Evolutionary conservation across 2,888 invertebrate genomes (phyloP), one percentile per base, ranked within the genome.

Genomic region (Aleiodes leptofemur): DNA sequence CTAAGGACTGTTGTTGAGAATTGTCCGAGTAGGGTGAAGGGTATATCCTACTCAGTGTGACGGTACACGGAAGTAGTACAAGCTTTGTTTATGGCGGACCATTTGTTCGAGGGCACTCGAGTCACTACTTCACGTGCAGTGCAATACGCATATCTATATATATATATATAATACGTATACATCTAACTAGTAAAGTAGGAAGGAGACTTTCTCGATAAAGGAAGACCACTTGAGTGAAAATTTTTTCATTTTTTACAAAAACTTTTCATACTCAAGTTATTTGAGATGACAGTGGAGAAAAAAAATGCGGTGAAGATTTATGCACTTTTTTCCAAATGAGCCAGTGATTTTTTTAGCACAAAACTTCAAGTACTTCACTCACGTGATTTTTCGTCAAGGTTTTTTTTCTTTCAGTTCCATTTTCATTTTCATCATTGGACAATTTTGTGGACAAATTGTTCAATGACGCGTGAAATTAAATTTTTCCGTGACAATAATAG

Each of bases 31-130:
- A 64, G 64, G 64, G 64, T 64, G 51, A 68, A 68, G 51, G 51
- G 68, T 51, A 51, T 68, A 68, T 68, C 61, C 64, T 43, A 53
- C 43, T 29, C 23, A 43, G 43, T 38, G 53, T 16, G 55, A 23
- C 29, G 29, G 51, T 64, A 53, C 53, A 61, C 61, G 64, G 53
- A 72, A 72, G 79, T 79, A 79, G 78, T 79, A 80, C 77, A 78
- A 82, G 78, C 80, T 78, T 81, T 81, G 82, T 82, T 82, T 81
- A 82, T 79, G 78, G 76, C 76, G 77, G 76, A 74, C 82, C 76
- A 79, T 82, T 82, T 81, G 78, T 78, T 81, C 72, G 78, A 80
- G 80, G 77, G 78, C 72, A 73, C 78, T 79, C 77, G 69, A 79
- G 77, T 77, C 76, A 76, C 71, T 69, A 69, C 66, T 66, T 72